Evolutionary conservation across 1,140 invertebrate species (phyloP), one percentile per base, ranked within the genome.

Genomic region (Drosophila bocqueti): DNA sequence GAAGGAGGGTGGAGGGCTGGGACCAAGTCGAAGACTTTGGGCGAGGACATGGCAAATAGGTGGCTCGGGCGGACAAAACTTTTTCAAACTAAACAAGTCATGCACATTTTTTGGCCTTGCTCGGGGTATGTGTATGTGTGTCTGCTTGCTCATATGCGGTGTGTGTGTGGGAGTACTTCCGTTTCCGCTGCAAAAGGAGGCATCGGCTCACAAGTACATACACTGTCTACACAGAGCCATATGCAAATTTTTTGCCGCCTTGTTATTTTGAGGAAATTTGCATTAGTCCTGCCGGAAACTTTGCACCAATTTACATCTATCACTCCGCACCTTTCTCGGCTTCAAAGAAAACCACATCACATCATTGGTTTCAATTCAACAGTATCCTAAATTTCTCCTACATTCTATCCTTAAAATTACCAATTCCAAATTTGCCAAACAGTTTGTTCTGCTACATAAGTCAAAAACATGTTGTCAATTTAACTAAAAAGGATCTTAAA

Each of bases 21-120:
- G 54, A 24, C 54, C 4, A 55, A 55, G 54, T 55, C 54, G 65
- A 21, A 50, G 64, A 45, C 52, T 52, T 47, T 40, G 36, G 46
- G 63, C 4, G 26, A 26, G 26, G 26, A 50, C 76, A n/a, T 46
- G 63, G 64, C 66, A 76, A 83, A 76, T 62, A 77, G 63, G 63
- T 61, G 62, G 66, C 49, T 72, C 55, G 69, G 65, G 76, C 54
- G 73, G 46, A 89, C 79, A 79, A 78, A 87, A 87, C 81, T 90
- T 87, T 89, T 80, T 67, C 67, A 79, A 90, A 89, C 81, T 85
- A 90, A 89, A 89, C 85, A 90, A 90, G 84, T 87, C 84, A 64
- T 84, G 84, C 68, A 87, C 81, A 87, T 81, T 79, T 80, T 80
- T 80, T 24, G 78, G 76, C 62, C 60, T 45, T 42, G 43, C 55